phyloP scores from a whole-genome alignment of 2,113 vertebrate species.

The Oxyruncus cristatus region DNA sequence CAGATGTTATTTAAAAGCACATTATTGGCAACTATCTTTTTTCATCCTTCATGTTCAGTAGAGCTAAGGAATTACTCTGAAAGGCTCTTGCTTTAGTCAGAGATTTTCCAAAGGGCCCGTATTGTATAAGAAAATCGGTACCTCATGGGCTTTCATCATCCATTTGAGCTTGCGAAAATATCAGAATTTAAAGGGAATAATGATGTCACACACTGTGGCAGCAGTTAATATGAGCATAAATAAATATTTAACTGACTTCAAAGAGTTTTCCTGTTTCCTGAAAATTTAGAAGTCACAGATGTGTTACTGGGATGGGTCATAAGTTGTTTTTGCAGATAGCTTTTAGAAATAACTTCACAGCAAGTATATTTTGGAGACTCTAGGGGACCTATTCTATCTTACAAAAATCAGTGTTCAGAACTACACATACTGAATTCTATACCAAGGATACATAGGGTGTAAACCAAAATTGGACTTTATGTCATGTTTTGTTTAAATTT shows the following conservation, averaged over 20 bases:
- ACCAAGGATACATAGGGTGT: background rate
- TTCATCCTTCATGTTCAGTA: background rate
- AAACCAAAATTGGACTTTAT: background rate
- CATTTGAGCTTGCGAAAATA: background rate
- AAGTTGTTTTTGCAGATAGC: background rate
- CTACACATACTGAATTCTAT: background rate
- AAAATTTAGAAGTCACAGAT: background rate
- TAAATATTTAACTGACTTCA: background rate
- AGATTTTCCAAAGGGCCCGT: background rate
- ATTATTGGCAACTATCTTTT: background rate
- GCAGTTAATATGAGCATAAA: background rate
- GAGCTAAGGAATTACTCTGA: background rate
- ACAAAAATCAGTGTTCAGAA: background rate
- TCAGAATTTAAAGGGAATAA: background rate
- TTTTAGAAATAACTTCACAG: background rate
- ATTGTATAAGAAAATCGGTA: background rate
- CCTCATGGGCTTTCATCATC: background rate
- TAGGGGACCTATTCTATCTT: background rate
- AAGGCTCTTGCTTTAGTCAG: background rate
- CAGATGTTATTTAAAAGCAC: background rate
- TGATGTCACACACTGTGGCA: rapidly evolving
- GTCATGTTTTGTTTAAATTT: constrained; percentile 48
- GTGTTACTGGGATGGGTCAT: background rate
- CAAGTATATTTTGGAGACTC: background rate
- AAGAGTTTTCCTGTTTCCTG: background rate